Conservation (phyloP, 2,797 vertebrate genomes). For the Serranus cabrilla region DNA sequence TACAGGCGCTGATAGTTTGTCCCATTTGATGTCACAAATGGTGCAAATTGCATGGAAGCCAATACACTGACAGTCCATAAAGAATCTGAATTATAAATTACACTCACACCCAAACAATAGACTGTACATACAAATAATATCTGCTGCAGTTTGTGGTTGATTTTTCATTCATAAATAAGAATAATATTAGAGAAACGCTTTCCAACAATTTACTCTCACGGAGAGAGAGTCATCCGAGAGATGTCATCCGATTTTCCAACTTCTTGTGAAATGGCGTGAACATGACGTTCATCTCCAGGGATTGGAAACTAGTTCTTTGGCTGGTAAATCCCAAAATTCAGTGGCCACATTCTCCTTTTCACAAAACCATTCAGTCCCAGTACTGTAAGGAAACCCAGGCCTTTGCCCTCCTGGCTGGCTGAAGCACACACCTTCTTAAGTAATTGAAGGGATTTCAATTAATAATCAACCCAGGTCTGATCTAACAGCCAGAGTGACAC, state of each 20-base stretch:
- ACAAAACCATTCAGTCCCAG: neutral
- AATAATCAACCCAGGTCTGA: constrained; percentile 70
- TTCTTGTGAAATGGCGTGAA: neutral
- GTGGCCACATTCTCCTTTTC: neutral
- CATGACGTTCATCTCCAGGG: neutral
- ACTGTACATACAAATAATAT: constrained; percentile 7
- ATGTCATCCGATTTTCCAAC: neutral
- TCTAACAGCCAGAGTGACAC: constrained; percentile 25
- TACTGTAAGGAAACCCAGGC: constrained; percentile 23
- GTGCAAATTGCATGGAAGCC: constrained; percentile 14
- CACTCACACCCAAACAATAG: constrained; percentile 37
- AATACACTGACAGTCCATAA: neutral
- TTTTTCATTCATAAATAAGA: constrained; percentile 70
- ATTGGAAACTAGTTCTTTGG: constrained; percentile 23
- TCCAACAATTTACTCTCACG: constrained; percentile 10
- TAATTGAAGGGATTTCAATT: constrained; percentile 71
- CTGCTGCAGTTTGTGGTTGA: constrained; percentile 37
- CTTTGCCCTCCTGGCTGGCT: constrained; percentile 43
- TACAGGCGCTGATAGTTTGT: constrained; percentile 20
- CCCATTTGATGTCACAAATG: constrained; percentile 18
- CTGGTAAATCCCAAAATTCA: constrained; percentile 12
- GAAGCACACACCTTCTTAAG: constrained; percentile 44
- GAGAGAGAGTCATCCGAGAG: neutral
- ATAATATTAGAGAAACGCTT: constrained; percentile 39
- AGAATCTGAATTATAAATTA: constrained; percentile 57